Conservation (phyloP, 1,140 invertebrate species). For the Armadillidium nasatum region DNA sequence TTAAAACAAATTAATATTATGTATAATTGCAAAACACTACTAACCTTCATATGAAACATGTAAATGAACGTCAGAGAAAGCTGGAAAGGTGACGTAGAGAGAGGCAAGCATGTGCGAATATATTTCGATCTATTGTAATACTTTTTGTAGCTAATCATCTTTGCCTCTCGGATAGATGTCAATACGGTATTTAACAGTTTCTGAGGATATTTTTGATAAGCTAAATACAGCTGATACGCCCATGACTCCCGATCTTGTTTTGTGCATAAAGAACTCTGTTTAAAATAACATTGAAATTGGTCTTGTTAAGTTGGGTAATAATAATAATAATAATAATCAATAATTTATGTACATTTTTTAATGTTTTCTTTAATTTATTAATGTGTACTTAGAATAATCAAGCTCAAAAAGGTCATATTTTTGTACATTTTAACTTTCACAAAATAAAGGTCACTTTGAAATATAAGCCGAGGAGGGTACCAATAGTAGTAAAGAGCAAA, state of each 20-base stretch:
- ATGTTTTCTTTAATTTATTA: too few species aligned
- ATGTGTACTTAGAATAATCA: too few species aligned
- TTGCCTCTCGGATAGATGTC: slow-evolving; percentile 49
- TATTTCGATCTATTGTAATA: slow-evolving; percentile 45
- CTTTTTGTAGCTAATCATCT: slow-evolving; percentile 50
- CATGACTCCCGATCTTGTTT: slow-evolving; percentile 59
- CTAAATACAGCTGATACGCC: slow-evolving; percentile 62
- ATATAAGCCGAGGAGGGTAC: too few species aligned
- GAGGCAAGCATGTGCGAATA: slow-evolving; percentile 52
- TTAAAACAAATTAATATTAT: too few species aligned
- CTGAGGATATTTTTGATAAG: slow-evolving; percentile 67
- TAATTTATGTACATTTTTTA: too few species aligned
- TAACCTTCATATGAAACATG: slow-evolving; percentile 48
- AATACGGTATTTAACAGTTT: slow-evolving; percentile 58
- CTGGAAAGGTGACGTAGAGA: slow-evolving; percentile 57
- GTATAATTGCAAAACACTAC: background rate
- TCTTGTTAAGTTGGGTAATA: too few species aligned
- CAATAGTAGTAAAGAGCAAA: too few species aligned
- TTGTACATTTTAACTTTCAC: too few species aligned
- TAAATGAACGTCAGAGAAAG: slow-evolving; percentile 51
- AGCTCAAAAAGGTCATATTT: too few species aligned
- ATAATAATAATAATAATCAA: too few species aligned
- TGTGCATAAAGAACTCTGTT: slow-evolving; percentile 58
- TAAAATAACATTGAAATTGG: too few species aligned
- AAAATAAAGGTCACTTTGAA: too few species aligned